Evolutionary conservation across 2,797 vertebrate species (phyloP), one percentile per base, ranked within the genome.

Genomic region (Todus mexicanus): DNA sequence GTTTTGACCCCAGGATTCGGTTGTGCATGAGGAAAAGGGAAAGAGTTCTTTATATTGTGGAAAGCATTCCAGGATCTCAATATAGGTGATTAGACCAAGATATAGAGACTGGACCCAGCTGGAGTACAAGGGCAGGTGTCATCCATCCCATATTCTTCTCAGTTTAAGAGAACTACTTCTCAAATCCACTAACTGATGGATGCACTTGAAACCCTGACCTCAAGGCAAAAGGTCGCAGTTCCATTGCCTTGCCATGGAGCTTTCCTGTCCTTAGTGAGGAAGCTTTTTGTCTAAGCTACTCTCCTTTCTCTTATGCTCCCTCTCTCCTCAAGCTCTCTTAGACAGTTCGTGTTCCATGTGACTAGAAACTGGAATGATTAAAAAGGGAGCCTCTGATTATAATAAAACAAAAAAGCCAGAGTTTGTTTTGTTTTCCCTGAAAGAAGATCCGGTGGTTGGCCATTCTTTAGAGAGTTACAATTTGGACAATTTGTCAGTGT

Each of bases 401-500:
- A 91, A 87, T 84, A 87, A 94, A 96, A 95, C 71, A 96, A 96
- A 96, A 93, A 94, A 92, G 77, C 35, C 79, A 69, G 57, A 85
- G 83, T 89, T 91, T 90, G 84, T 93, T 96, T 96, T 97, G 96
- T 90, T 96, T 97, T 94, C 91, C 75, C 47, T 95, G 91, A 95
- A 85, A 93, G 96, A 96, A 92, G 90, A 95, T 96, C 93, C 31
- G 60, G 96, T 94, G 61, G 75, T 80, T 96, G 92, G 89, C 79
- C 47, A 26, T 77, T 94, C 95, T 96, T 96, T 85, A 85, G 54
- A 93, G 68, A 90, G 56, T 8, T 94, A 92, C 93, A 95, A 85
- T 91, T 93, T 95, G 95, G 88, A 95, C 81, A 75, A 87, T 95
- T 94, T 94, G 76, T 92, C 91, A 95, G 69, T 53, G 65, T 93